Evolutionary conservation across 1,140 invertebrate genomes (phyloP).

Genomic region (Hyphantria cunea): DNA sequence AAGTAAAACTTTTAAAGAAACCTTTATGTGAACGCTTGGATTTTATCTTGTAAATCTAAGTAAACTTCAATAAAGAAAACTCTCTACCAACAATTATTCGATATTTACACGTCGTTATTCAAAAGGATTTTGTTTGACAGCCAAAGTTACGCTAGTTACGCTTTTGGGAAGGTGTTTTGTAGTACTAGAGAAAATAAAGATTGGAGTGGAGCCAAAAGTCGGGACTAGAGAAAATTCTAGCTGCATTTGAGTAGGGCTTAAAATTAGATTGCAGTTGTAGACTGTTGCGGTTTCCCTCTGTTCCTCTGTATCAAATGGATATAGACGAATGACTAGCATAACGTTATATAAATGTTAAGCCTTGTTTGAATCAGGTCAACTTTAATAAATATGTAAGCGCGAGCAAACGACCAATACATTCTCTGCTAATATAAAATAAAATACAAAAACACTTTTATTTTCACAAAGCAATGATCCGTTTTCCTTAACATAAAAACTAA

Average conservation of each 20-base stretch:
- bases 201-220: slow-evolving; percentile 48
- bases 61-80: too few species aligned
- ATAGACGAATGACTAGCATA: slow-evolving; percentile 21
- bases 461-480: slow-evolving; percentile 8
- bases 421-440: too few species aligned
- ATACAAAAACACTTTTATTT: too few species aligned
- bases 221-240: slow-evolving; percentile 40
- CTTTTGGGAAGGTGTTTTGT: slow-evolving; percentile 43
- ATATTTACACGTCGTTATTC: slow-evolving; percentile 41
- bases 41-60: too few species aligned
- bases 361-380: slow-evolving; percentile 6
- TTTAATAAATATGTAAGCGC: not conserved
- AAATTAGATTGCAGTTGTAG: slow-evolving; percentile 44
- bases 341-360: slow-evolving; percentile 18
- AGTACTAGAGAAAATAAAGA: slow-evolving; percentile 47
- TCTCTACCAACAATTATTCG: slow-evolving; percentile 25
- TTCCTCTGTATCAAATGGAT: slow-evolving; percentile 25
- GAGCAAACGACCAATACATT: not conserved
- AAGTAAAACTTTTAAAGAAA: not conserved
- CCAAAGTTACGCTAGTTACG: slow-evolving; percentile 46
- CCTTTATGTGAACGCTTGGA: not conserved
- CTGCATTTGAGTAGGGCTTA: slow-evolving; percentile 44
- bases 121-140: slow-evolving; percentile 46
- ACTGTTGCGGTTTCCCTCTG: slow-evolving; percentile 29
- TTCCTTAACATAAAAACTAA: slow-evolving; percentile 3